A percentile compares a stretch with the other conserved stretches of the same genome.
Conservation (phyloP, 2,888 invertebrate genomes). For the Griposia aprilina region DNA sequence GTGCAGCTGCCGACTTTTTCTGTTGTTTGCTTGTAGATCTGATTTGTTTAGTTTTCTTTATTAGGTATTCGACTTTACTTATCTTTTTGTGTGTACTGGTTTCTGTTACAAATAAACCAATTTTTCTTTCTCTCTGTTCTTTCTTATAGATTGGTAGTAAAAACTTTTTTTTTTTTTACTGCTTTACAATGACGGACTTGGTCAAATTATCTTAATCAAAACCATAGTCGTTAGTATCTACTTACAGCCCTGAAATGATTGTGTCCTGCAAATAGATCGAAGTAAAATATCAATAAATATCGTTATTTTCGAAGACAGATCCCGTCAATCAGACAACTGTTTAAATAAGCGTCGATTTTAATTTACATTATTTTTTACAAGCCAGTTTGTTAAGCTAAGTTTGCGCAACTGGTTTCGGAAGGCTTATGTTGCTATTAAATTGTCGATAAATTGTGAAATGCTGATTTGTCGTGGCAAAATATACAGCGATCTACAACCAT, state of each 20-base stretch:
- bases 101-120: neutral
- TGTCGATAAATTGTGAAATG: neutral
- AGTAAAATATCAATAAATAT: neutral
- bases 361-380: too few species aligned
- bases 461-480: neutral
- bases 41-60: neutral
- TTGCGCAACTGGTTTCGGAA: too few species aligned
- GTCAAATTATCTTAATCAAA: neutral
- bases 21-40: neutral
- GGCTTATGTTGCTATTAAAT: too few species aligned
- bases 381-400: too few species aligned
- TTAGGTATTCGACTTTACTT: neutral
- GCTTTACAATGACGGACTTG: neutral
- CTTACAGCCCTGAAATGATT: neutral
- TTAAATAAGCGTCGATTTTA: neutral
- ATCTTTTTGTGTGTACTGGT: neutral
- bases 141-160: neutral
- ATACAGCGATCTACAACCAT: neutral
- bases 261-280: neutral
- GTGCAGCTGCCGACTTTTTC: neutral
- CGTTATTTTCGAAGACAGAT: neutral
- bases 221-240: too few species aligned
- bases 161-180: neutral
- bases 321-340: neutral
- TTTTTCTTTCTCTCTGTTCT: neutral